phyloP scores from a whole-genome alignment of 1,140 invertebrate species.

The Drosophila bocki region DNA sequence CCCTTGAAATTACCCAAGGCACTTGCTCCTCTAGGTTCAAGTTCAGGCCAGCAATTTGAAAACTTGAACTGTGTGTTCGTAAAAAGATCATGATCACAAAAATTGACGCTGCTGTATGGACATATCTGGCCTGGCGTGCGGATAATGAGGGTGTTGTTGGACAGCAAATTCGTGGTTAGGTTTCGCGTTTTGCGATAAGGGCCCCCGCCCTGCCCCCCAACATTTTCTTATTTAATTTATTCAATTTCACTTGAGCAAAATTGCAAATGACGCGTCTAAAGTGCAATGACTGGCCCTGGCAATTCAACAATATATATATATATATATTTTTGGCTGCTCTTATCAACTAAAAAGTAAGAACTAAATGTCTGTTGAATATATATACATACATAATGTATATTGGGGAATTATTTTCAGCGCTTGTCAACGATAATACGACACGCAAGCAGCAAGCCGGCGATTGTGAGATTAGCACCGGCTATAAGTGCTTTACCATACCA shows the following conservation, averaged over 20 bases:
- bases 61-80: constrained; percentile 13
- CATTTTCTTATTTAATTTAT: constrained; percentile 19
- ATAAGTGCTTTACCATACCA: constrained; percentile 12
- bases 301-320: constrained; percentile 1
- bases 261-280: constrained; percentile 23
- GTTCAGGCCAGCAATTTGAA: constrained; percentile 1
- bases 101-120: constrained; percentile 3
- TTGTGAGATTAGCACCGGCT: constrained; percentile 39
- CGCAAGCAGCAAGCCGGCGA: constrained; percentile 30
- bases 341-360: constrained; percentile 21
- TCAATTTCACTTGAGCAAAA: constrained; percentile 26
- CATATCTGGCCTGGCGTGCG: constrained; percentile 13
- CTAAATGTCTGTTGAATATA: not conserved
- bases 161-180: not conserved
- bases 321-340: not conserved
- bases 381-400: constrained; percentile 14
- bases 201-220: not conserved
- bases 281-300: constrained; percentile 22
- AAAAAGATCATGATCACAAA: constrained; percentile 16
- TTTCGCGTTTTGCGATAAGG: constrained; percentile 13
- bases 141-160: constrained; percentile 36
- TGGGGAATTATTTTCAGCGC: constrained; percentile 28
- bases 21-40: not conserved
- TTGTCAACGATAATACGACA: constrained; percentile 43
- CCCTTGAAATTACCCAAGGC: not conserved